phyloP scores from a whole-genome alignment of 2,888 invertebrate genomes.

The Gandaritis pyraliata region DNA sequence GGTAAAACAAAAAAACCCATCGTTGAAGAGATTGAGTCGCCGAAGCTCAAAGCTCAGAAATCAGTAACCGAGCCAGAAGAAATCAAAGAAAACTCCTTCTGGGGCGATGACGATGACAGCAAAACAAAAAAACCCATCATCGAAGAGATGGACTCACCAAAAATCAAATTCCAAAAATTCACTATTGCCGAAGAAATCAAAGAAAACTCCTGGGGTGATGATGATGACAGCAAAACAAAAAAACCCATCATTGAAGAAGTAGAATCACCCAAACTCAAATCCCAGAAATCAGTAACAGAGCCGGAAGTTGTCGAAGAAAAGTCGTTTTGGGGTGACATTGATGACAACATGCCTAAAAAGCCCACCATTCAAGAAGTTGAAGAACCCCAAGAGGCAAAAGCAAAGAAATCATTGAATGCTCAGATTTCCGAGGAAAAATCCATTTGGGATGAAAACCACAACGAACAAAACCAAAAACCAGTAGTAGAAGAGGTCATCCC shows the following conservation, averaged over 20 bases:
- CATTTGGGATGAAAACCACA: slow-evolving; percentile 74
- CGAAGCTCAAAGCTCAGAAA: slow-evolving; percentile 48
- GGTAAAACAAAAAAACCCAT: slow-evolving; percentile 52
- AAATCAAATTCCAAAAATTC: slow-evolving; percentile 51
- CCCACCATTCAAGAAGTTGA: slow-evolving; percentile 57
- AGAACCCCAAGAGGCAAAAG: slow-evolving; percentile 46
- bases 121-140: slow-evolving; percentile 57
- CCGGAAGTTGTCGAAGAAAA: slow-evolving; percentile 60
- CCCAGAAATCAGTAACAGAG: slow-evolving; percentile 59
- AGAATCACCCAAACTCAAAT: slow-evolving; percentile 53
- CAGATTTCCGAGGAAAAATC: slow-evolving; percentile 66
- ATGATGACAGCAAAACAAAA: slow-evolving; percentile 57
- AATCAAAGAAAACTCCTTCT: slow-evolving; percentile 57
- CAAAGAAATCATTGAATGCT: slow-evolving; percentile 55
- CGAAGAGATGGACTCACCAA: slow-evolving; percentile 53
- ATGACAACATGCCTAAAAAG: slow-evolving; percentile 58
- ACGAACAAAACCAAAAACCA: slow-evolving; percentile 62
- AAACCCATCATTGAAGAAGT: slow-evolving; percentile 58
- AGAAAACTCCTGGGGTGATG: slow-evolving; percentile 65
- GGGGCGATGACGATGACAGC: slow-evolving; percentile 62
- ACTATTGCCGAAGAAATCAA: slow-evolving; percentile 56
- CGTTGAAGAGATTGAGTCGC: slow-evolving; percentile 50
- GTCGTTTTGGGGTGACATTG: slow-evolving; percentile 63
- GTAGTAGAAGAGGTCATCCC: slow-evolving; percentile 59
- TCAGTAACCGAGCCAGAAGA: slow-evolving; percentile 57